Conservation (phyloP, 1,140 invertebrate species). For the Sesamia nonagrioides region DNA sequence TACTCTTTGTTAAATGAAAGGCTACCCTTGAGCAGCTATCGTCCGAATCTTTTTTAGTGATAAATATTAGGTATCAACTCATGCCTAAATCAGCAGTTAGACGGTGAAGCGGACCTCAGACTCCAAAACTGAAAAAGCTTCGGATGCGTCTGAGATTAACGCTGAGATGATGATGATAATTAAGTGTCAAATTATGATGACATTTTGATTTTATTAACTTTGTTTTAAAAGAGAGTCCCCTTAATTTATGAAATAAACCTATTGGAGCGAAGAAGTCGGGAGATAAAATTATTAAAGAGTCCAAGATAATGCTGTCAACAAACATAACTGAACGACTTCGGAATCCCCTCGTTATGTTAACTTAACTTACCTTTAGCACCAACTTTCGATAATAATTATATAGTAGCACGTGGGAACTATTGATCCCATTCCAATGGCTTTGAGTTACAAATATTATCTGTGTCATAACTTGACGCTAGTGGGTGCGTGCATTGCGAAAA, state of each 20-base stretch:
- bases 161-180: too few relatives aligned
- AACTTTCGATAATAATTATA: slow-evolving; percentile 28
- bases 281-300: not conserved
- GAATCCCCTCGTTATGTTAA: slow-evolving; percentile 17
- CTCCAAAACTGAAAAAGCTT: too few relatives aligned
- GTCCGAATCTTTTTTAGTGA: not conserved
- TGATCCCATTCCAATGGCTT: slow-evolving; percentile 15
- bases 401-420: slow-evolving; percentile 15
- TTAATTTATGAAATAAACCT: too few relatives aligned
- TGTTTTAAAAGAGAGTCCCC: too few relatives aligned
- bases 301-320: not conserved
- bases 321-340: not conserved
- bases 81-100: too few relatives aligned
- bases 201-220: too few relatives aligned
- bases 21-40: not conserved
- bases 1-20: not conserved
- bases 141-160: too few relatives aligned
- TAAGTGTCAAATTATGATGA: too few relatives aligned
- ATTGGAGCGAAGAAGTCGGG: not conserved
- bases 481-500: slow-evolving; percentile 39
- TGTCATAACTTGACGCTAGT: slow-evolving; percentile 43
- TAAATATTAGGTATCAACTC: too few relatives aligned
- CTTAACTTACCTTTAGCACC: not conserved
- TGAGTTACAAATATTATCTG: slow-evolving; percentile 19
- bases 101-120: too few relatives aligned